Evolutionary conservation across 2,797 vertebrate genomes (phyloP).

Genomic region (Phrynocephalus vlangalii): DNA sequence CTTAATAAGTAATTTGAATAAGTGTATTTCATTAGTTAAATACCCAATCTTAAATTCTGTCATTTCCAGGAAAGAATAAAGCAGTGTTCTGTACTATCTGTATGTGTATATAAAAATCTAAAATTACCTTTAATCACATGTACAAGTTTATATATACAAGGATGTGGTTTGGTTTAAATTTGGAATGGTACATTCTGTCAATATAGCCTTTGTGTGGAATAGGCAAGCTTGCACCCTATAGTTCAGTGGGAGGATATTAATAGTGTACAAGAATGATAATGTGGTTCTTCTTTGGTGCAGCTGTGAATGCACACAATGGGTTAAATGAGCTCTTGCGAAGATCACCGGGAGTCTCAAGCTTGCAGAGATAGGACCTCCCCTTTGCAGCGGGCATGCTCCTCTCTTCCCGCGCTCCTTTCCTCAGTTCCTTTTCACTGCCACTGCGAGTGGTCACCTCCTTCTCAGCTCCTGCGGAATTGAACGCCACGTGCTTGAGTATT

Average conservation of each 20-base stretch:
- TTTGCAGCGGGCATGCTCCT: no score
- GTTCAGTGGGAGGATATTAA: background rate
- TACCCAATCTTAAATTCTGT: background rate
- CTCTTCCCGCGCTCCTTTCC: no score
- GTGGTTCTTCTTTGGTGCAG: background rate
- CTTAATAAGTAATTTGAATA: background rate
- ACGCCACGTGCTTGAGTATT: no score
- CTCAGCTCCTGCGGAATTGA: no score
- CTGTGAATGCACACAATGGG: no score
- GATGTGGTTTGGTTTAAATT: background rate
- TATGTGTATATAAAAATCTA: slow-evolving; percentile 1
- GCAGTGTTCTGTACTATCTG: background rate
- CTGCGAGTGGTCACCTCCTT: no score
- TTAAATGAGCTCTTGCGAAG: no score
- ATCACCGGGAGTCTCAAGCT: no score
- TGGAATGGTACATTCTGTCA: background rate
- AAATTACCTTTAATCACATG: slow-evolving; percentile 3
- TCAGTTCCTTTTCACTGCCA: no score
- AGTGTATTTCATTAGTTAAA: background rate
- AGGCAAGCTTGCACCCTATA: background rate
- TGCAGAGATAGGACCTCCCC: no score
- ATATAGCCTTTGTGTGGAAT: background rate
- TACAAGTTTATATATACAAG: background rate
- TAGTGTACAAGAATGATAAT: background rate
- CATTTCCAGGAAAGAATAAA: background rate